phyloP scores from a whole-genome alignment of 2,797 vertebrate species.

The Microctenopoma steveboyesi region DNA sequence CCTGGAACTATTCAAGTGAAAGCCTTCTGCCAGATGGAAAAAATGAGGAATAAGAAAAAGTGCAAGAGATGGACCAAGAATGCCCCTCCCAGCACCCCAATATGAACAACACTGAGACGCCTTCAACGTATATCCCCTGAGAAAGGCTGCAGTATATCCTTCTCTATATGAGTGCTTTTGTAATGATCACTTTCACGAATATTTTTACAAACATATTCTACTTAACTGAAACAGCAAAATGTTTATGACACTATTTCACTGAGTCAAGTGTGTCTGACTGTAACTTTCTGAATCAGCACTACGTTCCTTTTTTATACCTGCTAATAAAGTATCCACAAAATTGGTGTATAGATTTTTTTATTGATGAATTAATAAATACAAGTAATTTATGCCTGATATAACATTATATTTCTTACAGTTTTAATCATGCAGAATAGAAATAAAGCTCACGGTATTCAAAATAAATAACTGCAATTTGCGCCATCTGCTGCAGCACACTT shows the following conservation, averaged over 20 bases:
- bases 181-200: conserved; percentile 5
- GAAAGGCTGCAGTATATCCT: not conserved
- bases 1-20: conserved; percentile 21
- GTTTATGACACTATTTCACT: not conserved
- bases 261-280: not conserved
- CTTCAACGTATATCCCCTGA: not conserved
- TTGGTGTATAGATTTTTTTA: conserved; percentile 20
- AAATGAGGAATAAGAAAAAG: not conserved
- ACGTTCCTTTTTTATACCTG: not conserved
- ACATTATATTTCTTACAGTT: not conserved
- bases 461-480: not conserved
- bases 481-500: not conserved
- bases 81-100: conserved; percentile 30
- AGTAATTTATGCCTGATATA: not conserved
- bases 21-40: not conserved
- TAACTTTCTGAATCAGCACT: conserved; percentile 3
- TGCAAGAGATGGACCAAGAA: conserved; percentile 3
- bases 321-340: conserved; percentile 43
- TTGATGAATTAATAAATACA: conserved; percentile 28
- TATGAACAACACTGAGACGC: conserved; percentile 41
- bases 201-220: conserved; percentile 16
- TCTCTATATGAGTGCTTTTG: not conserved
- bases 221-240: not conserved
- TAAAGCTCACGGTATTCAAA: not conserved
- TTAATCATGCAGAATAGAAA: not conserved